Percentiles rank a stretch among this genome's conserved stretches.
phyloP scores from a whole-genome alignment of 2,797 vertebrate genomes.

The Bradypus variegatus region DNA sequence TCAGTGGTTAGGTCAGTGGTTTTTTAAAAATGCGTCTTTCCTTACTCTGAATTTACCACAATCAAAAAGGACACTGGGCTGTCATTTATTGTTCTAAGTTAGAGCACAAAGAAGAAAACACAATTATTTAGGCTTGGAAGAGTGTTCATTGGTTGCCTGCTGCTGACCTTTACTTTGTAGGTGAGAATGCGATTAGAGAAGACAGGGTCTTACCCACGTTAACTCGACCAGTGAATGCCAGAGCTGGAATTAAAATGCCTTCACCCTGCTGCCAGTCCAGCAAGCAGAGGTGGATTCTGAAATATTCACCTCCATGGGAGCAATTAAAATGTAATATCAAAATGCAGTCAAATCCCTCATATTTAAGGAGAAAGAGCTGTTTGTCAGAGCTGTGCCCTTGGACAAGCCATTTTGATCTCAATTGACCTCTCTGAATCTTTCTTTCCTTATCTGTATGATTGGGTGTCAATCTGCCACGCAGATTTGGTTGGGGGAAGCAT shows the following conservation, averaged over 20 bases:
- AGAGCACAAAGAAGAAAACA: background rate
- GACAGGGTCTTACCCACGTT: background rate
- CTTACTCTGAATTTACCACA: background rate
- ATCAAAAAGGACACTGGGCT: background rate
- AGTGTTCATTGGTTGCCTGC: background rate
- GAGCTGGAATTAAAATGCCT: background rate
- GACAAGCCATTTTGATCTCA: background rate
- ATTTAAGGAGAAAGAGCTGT: background rate
- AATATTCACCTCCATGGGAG: background rate
- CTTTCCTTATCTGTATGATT: background rate
- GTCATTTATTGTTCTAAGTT: background rate
- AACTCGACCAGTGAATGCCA: background rate
- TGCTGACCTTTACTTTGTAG: background rate
- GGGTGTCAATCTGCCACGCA: background rate
- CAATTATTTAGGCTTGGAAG: background rate
- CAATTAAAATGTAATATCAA: no score
- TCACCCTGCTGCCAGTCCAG: background rate
- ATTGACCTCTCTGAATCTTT: background rate
- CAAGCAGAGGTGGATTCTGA: background rate
- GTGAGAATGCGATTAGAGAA: background rate
- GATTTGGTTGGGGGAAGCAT: background rate
- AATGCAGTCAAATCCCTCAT: background rate
- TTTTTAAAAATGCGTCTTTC: constrained; percentile 38
- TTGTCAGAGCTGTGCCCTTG: background rate
- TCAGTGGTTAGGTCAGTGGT: background rate